Conservation (phyloP, 2,113 vertebrate species). For the Odocoileus hemionus region DNA sequence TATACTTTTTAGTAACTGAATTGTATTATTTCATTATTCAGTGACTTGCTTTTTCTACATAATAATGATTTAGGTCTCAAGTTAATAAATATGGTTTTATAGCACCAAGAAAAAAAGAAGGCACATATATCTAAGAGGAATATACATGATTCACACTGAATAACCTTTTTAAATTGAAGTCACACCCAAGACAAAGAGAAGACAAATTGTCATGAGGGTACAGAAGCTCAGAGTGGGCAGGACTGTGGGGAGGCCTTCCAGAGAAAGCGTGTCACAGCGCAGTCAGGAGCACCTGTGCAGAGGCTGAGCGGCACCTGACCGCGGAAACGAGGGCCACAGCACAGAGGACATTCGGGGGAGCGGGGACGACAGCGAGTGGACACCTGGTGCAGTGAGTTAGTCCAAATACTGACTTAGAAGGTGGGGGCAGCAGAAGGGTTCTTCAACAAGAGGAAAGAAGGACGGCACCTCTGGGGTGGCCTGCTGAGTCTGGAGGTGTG, state of each 20-base stretch:
- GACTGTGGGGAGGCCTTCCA: accelerated
- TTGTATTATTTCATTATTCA: neutral
- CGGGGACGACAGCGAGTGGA: neutral
- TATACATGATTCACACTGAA: neutral
- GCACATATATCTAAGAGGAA: neutral
- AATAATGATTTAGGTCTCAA: neutral
- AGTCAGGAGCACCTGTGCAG: neutral
- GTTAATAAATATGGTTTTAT: neutral
- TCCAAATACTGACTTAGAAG: neutral
- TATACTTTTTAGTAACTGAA: neutral
- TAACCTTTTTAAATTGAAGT: neutral
- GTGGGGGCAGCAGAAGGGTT: neutral
- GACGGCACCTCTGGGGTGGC: slow-evolving; percentile 10
- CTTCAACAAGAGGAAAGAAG: neutral
- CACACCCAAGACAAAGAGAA: neutral
- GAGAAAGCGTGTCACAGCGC: too few species aligned
- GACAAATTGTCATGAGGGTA: neutral
- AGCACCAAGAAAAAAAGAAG: neutral
- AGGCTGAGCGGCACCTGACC: neutral
- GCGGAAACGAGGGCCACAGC: neutral
- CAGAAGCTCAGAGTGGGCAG: neutral
- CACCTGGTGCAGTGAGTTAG: neutral
- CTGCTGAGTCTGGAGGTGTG: slow-evolving; percentile 38
- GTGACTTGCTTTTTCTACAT: neutral
- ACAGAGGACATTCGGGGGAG: neutral